Evolutionary conservation across 2,113 vertebrate genomes (phyloP), one percentile per base, ranked within the genome.

Genomic region (Steatornis caripensis): DNA sequence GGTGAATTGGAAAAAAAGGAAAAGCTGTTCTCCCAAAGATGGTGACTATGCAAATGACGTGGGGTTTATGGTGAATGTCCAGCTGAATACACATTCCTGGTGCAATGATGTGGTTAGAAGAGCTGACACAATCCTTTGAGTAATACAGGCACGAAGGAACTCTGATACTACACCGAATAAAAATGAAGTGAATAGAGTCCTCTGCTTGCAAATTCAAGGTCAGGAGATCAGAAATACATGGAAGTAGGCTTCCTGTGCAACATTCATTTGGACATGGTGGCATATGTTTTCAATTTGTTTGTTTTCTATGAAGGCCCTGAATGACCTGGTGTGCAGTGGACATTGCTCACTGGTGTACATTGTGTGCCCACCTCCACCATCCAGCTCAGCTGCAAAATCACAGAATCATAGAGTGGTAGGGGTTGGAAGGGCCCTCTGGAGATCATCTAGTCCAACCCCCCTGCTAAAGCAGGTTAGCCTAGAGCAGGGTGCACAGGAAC

Each of bases 51-150:
- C 66, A 89, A 55, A 96, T 90, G 72, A 41, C 36, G 34, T 23
- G 37, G 17, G 12, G 5, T 70, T 96, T 90, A 80, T 7, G 3
- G 75, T 84, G 51, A 88, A 70, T 32, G 64, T 78, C 54, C 68
- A 93, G 30, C 30, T 84, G 79, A 84, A 70, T 68, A 46, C 24
- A 46, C 55, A 58, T 91, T 96, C 68, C 34, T 48, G n/a, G 46
- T 37, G 32, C 69, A 75, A 23, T 48, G 46, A 62, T 93, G 82
- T 84, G 83, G 93, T 92, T 89, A 87, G 51, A 93, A 92, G 55
- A 84, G 55, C 62, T 92, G 88, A 92, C 71, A 94, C 32, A 84
- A 88, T 90, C 71, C 75, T 93, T 62, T 93, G 41, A 72, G 45
- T 51, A 66, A 71, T 2, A 90, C 69, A 84, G 39, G 37, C 32